Percentiles rank a stretch among this genome's conserved stretches.
These are phyloP conservation scores for Paratrypauchen microcephalus DNA, from an alignment of 2,797 vertebrate species.

Conservation along the genomic window DNA sequence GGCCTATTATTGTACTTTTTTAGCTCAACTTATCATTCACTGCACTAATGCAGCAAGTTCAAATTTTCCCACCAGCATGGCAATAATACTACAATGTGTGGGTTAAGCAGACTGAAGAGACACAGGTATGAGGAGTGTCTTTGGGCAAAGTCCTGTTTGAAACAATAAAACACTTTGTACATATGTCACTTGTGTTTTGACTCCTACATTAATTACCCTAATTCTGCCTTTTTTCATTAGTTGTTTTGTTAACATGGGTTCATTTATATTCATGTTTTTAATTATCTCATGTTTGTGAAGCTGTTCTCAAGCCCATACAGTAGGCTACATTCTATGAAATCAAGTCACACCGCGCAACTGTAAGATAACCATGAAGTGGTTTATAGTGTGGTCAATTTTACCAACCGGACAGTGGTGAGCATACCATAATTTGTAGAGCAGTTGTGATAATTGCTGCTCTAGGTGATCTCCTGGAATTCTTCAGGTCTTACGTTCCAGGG, in stretches of 20 bases:
- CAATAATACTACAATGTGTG: conserved; percentile 8
- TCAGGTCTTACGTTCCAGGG: conserved; percentile 36
- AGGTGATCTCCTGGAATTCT: neutral
- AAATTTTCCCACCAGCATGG: conserved; percentile 16
- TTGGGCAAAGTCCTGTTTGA: conserved; percentile 64
- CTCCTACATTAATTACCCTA: neutral
- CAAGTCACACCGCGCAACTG: neutral
- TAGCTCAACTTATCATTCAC: conserved; percentile 4
- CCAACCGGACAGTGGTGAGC: neutral
- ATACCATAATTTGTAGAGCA: neutral
- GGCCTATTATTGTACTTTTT: neutral
- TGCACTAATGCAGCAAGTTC: conserved; percentile 20
- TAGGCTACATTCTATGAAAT: neutral
- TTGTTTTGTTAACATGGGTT: neutral
- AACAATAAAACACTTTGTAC: conserved; percentile 77
- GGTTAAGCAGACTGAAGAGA: conserved; percentile 35
- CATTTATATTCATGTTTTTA: neutral
- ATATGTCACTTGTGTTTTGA: conserved; percentile 43
- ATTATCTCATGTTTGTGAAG: neutral
- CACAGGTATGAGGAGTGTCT: conserved; percentile 53
- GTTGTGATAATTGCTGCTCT: neutral
- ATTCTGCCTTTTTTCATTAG: neutral
- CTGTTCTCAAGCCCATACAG: neutral
- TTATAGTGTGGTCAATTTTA: neutral
- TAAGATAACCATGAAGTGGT: neutral